Evolutionary conservation across 1,140 invertebrate genomes (phyloP), one percentile per base, ranked within the genome.

Genomic region (Nymphalis io): DNA sequence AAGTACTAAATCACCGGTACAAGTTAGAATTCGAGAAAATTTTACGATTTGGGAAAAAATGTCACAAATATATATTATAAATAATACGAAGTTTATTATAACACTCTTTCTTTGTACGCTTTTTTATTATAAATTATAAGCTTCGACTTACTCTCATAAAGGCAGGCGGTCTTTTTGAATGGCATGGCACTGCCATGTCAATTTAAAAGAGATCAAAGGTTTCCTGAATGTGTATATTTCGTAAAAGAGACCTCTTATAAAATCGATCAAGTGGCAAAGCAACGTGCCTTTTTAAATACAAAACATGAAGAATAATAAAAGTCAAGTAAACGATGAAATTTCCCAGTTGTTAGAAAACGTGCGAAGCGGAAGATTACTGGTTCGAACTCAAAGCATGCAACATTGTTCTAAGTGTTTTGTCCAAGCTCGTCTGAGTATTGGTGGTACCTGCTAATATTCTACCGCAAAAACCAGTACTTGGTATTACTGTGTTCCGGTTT

Each of bases 201-300:
- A 68, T 48, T 60, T 53, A 48, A 68, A 68, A 60, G 66, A 68
- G 66, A 68, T 68, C 66, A 68, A 68, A 68, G 58, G 66, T 68
- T 51, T 38, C 58, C 59, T 55, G 58, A 68, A 60, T 21, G 38
- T 23, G 44, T 60, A 21, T 68, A 40, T 42, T 15, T 60, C 66
- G 46, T 68, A 51, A 67, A 68, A 60, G 38, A 44, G 38, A 55
- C 59, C 46, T 60, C 59, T 68, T 68, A 51, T 39, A 18, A 44
- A 40, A 60, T 60, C 58, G 57, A 60, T 51, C 20, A 61, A 53
- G 21, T 59, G 27, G 48, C 58, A 68, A 68, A 68, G 65, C 60
- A 44, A 16, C n/a, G n/a, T n/a, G n/a, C n/a, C 21, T 20, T 38
- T 23, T 27, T 23, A 55, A 15, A 55, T 51, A 51, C 20, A 51